Percentiles rank a stretch among this genome's conserved stretches.
These are phyloP conservation scores for Alligator mississippiensis DNA, from an alignment of 2,113 vertebrate species.

Conservation along the genomic window DNA sequence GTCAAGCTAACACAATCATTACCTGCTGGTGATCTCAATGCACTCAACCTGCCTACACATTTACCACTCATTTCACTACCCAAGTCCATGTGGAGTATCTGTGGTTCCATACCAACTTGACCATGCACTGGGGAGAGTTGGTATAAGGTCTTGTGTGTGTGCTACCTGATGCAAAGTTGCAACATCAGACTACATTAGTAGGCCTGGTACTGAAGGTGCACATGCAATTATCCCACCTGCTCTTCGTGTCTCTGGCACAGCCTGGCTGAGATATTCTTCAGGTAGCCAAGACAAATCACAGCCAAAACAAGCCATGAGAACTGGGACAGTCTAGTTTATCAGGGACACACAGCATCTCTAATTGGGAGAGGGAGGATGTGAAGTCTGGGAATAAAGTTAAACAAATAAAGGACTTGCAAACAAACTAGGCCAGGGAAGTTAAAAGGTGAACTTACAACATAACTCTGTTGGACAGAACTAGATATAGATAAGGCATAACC, in stretches of 20 bases:
- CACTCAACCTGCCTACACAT: neutral
- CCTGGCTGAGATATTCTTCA: neutral
- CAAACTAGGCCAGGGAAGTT: neutral
- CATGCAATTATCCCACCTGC: neutral
- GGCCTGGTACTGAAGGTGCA: neutral
- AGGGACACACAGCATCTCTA: neutral
- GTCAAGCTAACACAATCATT: neutral
- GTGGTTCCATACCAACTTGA: neutral
- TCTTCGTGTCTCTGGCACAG: neutral
- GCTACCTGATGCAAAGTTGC: neutral
- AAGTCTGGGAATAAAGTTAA: neutral
- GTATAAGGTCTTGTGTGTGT: neutral
- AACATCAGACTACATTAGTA: neutral
- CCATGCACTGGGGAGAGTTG: neutral
- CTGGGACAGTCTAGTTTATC: neutral
- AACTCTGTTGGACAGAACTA: neutral
- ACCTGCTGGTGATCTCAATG: neutral
- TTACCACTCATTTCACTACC: neutral
- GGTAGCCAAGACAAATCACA: neutral
- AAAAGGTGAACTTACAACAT: neutral
- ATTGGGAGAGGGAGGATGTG: neutral
- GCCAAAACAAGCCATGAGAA: neutral
- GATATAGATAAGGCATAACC: neutral
- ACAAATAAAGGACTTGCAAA: neutral
- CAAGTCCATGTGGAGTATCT: neutral